These are phyloP conservation scores for Steinernema carpocapsae DNA, from an alignment of 2,888 invertebrate genomes.

Conservation along the genomic window DNA sequence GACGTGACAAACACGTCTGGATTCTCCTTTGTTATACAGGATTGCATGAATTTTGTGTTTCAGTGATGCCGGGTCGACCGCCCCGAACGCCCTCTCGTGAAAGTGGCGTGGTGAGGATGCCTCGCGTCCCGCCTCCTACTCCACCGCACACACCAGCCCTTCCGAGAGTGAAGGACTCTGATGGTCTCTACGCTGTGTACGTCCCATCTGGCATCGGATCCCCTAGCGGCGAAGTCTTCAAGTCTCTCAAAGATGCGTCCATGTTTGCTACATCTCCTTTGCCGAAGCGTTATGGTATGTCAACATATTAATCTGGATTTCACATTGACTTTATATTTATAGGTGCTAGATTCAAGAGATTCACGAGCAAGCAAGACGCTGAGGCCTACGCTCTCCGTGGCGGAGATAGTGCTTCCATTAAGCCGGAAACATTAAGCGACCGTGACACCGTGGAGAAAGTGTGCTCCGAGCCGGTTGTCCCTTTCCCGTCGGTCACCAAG, in stretches of 20 bases:
- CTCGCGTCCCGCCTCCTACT: no score
- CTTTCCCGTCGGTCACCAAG: neutral
- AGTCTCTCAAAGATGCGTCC: conserved; percentile 3
- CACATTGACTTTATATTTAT: neutral
- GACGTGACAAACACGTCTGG: no score
- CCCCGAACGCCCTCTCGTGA: neutral
- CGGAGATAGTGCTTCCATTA: neutral
- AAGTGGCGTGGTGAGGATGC: no score
- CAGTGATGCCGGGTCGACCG: neutral
- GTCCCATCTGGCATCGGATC: neutral
- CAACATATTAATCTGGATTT: neutral
- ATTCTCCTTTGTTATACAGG: no score
- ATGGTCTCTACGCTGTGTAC: neutral
- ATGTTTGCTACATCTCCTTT: conserved; percentile 5
- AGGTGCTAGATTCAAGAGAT: conserved; percentile 37
- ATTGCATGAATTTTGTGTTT: no score
- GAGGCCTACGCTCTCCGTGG: conserved; percentile 22
- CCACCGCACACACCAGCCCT: no score
- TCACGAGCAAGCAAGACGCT: conserved; percentile 19
- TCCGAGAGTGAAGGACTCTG: neutral
- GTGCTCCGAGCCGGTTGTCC: neutral
- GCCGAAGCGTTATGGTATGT: neutral
- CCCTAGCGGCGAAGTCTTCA: conserved; percentile 14
- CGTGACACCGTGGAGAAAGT: no score
- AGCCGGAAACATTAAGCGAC: neutral